These are phyloP conservation scores for Aspidapion aeneum DNA, from an alignment of 2,888 invertebrate species.

Conservation along the genomic window DNA sequence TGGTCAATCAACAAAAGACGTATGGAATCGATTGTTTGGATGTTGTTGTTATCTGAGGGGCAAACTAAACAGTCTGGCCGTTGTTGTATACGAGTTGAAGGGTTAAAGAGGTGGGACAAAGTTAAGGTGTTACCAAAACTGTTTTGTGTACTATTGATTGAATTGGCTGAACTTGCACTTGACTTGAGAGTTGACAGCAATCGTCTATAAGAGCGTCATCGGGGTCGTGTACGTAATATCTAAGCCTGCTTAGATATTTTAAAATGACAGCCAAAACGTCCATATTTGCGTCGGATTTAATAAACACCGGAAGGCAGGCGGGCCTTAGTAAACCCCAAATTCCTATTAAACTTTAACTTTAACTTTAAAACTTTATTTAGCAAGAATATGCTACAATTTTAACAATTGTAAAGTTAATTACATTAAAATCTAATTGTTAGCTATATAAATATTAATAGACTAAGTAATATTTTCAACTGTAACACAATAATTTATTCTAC, in stretches of 20 bases:
- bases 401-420: too few relatives aligned
- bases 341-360: slow-evolving; percentile 72
- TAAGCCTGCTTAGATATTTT: slow-evolving; percentile 61
- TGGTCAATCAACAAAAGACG: slow-evolving; percentile 68
- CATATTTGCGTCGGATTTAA: slow-evolving; percentile 71
- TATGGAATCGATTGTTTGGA: slow-evolving; percentile 65
- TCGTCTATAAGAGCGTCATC: slow-evolving; percentile 86
- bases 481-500: too few relatives aligned
- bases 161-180: slow-evolving; percentile 75
- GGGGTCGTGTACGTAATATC: slow-evolving; percentile 62
- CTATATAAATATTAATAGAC: too few relatives aligned
- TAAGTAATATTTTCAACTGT: too few relatives aligned
- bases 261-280: slow-evolving; percentile 77
- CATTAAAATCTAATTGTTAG: too few relatives aligned
- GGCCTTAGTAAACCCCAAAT: slow-evolving; percentile 78
- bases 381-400: too few relatives aligned
- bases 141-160: slow-evolving; percentile 72
- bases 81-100: slow-evolving; percentile 73
- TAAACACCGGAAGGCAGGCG: slow-evolving; percentile 76
- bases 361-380: too few relatives aligned
- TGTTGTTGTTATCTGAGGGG: slow-evolving; percentile 46
- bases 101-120: slow-evolving; percentile 63
- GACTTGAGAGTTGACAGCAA: slow-evolving; percentile 78
- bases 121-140: slow-evolving; percentile 66
- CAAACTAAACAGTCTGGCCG: slow-evolving; percentile 71